Base-by-base conservation (phyloP, 1,140 invertebrate species). In the Hylaeus volcanicus region DNA sequence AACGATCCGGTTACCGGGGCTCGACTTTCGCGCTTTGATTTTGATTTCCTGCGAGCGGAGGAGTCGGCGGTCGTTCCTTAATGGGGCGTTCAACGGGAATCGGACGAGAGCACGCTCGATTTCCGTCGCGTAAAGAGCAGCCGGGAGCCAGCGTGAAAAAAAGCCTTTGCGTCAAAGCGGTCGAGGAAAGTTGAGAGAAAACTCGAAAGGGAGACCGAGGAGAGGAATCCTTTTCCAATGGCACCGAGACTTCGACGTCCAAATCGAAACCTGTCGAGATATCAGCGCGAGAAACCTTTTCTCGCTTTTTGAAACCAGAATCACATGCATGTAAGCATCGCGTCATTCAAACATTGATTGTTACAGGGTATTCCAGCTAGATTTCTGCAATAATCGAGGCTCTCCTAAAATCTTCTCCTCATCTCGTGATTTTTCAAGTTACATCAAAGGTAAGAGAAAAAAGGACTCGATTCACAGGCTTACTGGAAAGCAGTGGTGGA, bases 91-190 rank as follows among this genome's bases (percentile, higher is more conserved):
- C 60, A 48, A 72, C 69, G 68, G 61, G 60, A 72, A 79, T 79
- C 76, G 69, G 69, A 45, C 68, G 76, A 55, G 53, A 79, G 48
- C 60, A 79, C 69, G 78, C 70, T 74, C 71, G 78, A 74, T 79
- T 79, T 74, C 71, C 41, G 61, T 74, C 61, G 66, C 58, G 70
- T 15, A 66, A 66, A 74, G 71, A 53, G 71, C 48, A 26, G 53
- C 39, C 64, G 60, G 26, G 6, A 51, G 26, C 43, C 48, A 45
- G n/a, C 48, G n/a, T 15, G 51, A 48, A 43, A 61, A 61, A 51
- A 56, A 43, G 37, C 39, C 12, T 14, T 43, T 1, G 8, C 58
- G 60, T 72, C 76, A 72, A 78, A 78, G 76, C 43, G 39, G 11
- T 8, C 37, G 37, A n/a, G 70, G 51, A 9, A 56, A 56, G 12